phyloP scores from a whole-genome alignment of 2,797 vertebrate genomes.

The Diplodus sargus region DNA sequence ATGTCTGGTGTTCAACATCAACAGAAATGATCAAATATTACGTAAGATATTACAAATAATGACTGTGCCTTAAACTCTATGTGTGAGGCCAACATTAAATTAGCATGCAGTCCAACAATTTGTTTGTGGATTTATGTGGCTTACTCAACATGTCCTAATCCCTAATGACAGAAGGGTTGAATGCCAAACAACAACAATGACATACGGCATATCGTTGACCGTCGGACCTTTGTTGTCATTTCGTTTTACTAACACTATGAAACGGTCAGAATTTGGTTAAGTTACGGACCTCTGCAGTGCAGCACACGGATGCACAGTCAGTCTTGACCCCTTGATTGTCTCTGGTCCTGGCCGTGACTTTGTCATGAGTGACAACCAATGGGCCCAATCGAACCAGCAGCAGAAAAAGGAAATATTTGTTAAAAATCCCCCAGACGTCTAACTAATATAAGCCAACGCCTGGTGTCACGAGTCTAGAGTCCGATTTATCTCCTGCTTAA shows the following conservation, averaged over 20 bases:
- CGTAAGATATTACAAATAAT: conserved; percentile 4
- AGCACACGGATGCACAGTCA: too few relatives aligned
- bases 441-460: conserved; percentile 5
- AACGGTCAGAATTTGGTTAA: too few relatives aligned
- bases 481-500: background rate
- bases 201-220: too few relatives aligned
- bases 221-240: too few relatives aligned
- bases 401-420: conserved; percentile 10
- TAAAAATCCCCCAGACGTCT: conserved; percentile 25
- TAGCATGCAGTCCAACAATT: background rate
- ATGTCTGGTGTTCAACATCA: conserved; percentile 4
- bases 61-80: background rate
- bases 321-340: too few relatives aligned
- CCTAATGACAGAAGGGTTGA: too few relatives aligned
- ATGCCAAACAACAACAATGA: too few relatives aligned
- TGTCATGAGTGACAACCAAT: background rate
- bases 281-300: too few relatives aligned
- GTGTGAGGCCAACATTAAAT: background rate
- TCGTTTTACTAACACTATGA: too few relatives aligned
- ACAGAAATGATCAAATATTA: background rate
- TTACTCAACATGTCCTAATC: background rate
- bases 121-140: background rate
- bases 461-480: background rate
- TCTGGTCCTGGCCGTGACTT: too few relatives aligned
- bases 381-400: conserved; percentile 21